Percentiles rank a stretch among this genome's conserved stretches.
phyloP scores from a whole-genome alignment of 2,888 invertebrate species.

The Parnassius orleans region DNA sequence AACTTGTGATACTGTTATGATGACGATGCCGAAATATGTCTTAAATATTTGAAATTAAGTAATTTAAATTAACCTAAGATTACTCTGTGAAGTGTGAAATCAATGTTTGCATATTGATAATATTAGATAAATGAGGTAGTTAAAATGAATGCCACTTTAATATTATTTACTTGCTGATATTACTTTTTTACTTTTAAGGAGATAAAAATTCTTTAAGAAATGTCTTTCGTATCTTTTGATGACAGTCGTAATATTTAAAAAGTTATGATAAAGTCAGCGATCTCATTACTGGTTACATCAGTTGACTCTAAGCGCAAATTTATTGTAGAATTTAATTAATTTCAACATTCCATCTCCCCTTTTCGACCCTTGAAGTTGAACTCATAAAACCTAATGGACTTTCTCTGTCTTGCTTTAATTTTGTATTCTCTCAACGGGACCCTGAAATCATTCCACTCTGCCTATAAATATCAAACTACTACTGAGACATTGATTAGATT shows the following conservation, averaged over 20 bases:
- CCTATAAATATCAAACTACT: constrained; percentile 11
- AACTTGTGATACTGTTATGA: too few relatives aligned
- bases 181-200: too few relatives aligned
- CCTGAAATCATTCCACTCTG: constrained; percentile 17
- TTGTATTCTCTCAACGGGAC: constrained; percentile 23
- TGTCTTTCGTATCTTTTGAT: background rate
- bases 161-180: too few relatives aligned
- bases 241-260: constrained; percentile 1
- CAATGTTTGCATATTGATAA: too few relatives aligned
- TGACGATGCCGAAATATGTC: too few relatives aligned
- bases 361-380: constrained; percentile 11
- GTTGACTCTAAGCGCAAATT: constrained; percentile 6
- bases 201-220: too few relatives aligned
- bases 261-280: background rate
- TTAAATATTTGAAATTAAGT: too few relatives aligned
- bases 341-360: constrained; percentile 16
- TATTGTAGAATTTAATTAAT: constrained; percentile 19
- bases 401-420: constrained; percentile 26
- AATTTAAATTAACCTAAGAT: too few relatives aligned
- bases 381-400: constrained; percentile 26
- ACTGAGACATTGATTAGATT: constrained; percentile 21
- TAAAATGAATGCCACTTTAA: too few relatives aligned
- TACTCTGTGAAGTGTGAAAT: too few relatives aligned
- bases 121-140: too few relatives aligned
- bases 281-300: constrained; percentile 12